Base-by-base conservation (phyloP, 2,113 vertebrate genomes). In the Isichthys henryi region DNA sequence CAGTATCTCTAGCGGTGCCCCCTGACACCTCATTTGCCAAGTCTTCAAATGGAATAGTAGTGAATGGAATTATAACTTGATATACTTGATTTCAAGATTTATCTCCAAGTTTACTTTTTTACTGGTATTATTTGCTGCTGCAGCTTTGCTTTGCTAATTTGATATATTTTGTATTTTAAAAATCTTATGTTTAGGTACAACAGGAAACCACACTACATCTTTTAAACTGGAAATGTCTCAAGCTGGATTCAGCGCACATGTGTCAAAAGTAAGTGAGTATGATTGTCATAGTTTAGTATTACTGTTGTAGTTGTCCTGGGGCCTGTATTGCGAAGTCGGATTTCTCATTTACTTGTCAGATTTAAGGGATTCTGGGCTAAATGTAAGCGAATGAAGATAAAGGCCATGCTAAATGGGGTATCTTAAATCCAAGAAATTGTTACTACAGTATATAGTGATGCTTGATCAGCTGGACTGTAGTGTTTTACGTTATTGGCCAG, bases 191-290 rank as follows among this genome's bases (percentile, higher is more conserved):
- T 90, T 70, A 99, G 98, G 97, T 89, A 99, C 98, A 23, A 95
- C 94, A 56, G 96, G 98, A 86, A 96, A 97, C 1, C 95, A 95
- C 89, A 97, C 98, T 1, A 95, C 97, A 0, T 98, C 97, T 2
- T 99, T 98, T 91, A 96, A 96, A 93, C 98, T 99, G 98, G 98
- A 99, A 94, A 98, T 99, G 98, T 98, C 98, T 88, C 98, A 99
- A 91, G 94, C 97, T n/a, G 98, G 98, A 31, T 98, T 99, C 91
- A 99, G 98, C 88, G 97, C 97, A 82, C 98, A 99, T 90, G 96
- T 97, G 50, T 96, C 97, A 53, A 95, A 96, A 95, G 98, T 99
- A 96, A 92, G 96, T 9, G 17, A 82, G 45, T 84, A 45, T 21
- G 21, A 84, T 5, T 48, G 82, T 21, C 9, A 48, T 23, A 48